Conservation (phyloP, 2,113 vertebrate species). For the Microtus ochrogaster region DNA sequence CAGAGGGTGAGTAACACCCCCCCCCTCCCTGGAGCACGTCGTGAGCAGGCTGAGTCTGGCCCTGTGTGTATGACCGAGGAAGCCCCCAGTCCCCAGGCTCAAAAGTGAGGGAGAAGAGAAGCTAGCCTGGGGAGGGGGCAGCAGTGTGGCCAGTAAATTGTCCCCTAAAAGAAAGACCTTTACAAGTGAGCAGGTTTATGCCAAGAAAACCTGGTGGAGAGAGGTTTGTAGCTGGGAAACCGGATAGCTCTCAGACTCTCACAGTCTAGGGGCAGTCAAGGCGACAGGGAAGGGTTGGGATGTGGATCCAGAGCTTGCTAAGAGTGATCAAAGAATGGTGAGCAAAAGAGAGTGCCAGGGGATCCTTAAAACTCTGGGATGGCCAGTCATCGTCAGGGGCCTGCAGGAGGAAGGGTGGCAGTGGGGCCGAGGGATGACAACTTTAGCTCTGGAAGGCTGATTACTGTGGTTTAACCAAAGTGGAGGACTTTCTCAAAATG, state of each 20-base stretch:
- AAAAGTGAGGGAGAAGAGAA: not conserved
- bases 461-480: not conserved
- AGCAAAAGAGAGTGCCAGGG: not conserved
- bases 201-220: not conserved
- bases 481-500: not conserved
- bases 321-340: not conserved
- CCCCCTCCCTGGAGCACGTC: not conserved
- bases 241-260: not conserved
- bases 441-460: not conserved
- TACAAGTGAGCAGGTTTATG: not conserved
- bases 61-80: not conserved
- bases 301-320: no score
- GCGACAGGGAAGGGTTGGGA: not conserved
- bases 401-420: not conserved
- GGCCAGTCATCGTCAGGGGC: not conserved
- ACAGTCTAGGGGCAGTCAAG: not conserved
- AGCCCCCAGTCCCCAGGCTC: not conserved
- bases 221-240: not conserved
- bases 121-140: no score
- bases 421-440: not conserved
- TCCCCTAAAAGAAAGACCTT: no score
- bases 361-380: not conserved
- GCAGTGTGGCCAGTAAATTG: not conserved
- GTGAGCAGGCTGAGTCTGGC: not conserved
- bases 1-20: conserved; percentile 65